Conservation (phyloP, 1,140 invertebrate genomes). For the Zaprionus taronus region DNA sequence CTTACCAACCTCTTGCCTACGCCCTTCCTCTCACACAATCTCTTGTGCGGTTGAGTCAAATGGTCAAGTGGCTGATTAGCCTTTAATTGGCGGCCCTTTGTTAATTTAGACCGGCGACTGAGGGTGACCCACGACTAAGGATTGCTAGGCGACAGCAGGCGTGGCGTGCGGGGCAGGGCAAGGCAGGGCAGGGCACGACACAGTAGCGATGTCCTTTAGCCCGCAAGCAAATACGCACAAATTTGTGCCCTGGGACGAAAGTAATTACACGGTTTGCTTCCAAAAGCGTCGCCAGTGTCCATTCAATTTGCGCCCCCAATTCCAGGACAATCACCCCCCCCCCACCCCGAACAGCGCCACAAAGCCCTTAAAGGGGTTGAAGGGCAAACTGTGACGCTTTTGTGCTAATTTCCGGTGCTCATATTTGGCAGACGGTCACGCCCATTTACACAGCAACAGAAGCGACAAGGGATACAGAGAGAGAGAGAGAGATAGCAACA, state of each 20-base stretch:
- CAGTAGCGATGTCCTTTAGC: constrained; percentile 7
- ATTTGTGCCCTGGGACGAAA: constrained; percentile 50
- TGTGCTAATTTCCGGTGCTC: constrained; percentile 80
- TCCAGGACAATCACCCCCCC: background rate
- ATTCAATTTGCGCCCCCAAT: constrained; percentile 63
- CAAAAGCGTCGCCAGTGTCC: constrained; percentile 44
- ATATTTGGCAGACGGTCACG: constrained; percentile 77
- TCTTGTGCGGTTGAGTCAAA: constrained; percentile 60
- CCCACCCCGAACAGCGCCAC: background rate
- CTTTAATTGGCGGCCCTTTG: constrained; percentile 77
- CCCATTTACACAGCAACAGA: constrained; percentile 58
- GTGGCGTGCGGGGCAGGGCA: background rate
- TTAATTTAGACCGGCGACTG: constrained; percentile 71
- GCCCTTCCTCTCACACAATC: no score
- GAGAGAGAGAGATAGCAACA: constrained; percentile 1
- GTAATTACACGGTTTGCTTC: constrained; percentile 68
- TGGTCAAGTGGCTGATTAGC: constrained; percentile 77
- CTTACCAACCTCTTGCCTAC: background rate
- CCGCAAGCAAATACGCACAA: constrained; percentile 43
- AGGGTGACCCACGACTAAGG: constrained; percentile 24
- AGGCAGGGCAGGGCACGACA: no score
- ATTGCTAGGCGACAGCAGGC: background rate
- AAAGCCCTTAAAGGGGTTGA: constrained; percentile 1
- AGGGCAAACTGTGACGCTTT: constrained; percentile 45
- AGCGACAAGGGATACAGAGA: background rate